A percentile compares a stretch with the other conserved stretches of the same genome.
Conservation (phyloP, 2,113 vertebrate species). For the Scolopax mira region DNA sequence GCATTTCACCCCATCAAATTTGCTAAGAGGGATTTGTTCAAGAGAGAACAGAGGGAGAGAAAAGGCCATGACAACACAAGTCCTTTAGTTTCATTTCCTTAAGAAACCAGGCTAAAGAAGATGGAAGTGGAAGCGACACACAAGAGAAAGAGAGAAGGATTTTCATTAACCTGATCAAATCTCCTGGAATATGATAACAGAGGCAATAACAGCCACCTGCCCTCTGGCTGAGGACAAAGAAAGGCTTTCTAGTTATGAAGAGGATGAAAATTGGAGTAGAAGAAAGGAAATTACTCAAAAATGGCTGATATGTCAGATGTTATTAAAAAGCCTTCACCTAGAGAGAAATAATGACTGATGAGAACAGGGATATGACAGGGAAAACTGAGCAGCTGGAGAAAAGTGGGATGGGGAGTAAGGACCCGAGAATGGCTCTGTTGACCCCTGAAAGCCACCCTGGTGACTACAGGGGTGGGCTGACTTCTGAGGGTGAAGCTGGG, state of each 20-base stretch:
- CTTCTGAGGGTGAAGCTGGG: neutral
- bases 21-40: neutral
- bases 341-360: neutral
- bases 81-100: neutral
- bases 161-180: slow-evolving; percentile 16
- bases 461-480: neutral
- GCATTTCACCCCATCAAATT: neutral
- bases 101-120: neutral
- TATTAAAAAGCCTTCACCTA: slow-evolving; percentile 33
- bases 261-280: neutral
- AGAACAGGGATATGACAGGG: neutral
- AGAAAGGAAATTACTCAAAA: slow-evolving; percentile 16
- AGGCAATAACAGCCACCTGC: neutral
- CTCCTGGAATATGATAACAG: slow-evolving; percentile 7
- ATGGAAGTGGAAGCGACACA: neutral
- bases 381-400: neutral
- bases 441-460: neutral
- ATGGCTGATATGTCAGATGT: neutral
- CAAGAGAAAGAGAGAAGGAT: neutral
- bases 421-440: fast-evolving
- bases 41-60: neutral
- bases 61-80: neutral
- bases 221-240: slow-evolving; percentile 26
- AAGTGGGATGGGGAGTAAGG: neutral
- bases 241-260: neutral